phyloP scores from a whole-genome alignment of 2,797 vertebrate genomes.

The Syngnathus rostellatus region DNA sequence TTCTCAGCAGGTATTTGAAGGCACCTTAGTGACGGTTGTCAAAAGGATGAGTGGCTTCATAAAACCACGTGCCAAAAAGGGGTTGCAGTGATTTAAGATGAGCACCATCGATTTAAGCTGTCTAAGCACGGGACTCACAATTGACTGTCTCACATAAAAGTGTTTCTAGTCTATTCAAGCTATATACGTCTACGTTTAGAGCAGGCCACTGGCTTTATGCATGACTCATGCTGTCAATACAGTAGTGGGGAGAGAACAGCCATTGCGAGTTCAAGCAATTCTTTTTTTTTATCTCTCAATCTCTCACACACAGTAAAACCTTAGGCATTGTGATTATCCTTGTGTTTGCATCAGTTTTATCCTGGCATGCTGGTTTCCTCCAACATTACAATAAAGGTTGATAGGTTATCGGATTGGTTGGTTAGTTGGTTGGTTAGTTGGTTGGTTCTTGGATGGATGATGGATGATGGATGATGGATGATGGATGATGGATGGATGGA shows the following conservation, averaged over 20 bases:
- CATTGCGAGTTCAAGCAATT: conserved; percentile 28
- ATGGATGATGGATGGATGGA: no score
- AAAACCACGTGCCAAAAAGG: conserved; percentile 51
- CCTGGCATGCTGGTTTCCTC: no score
- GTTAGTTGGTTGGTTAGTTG: no score
- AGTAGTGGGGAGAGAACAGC: conserved; percentile 17
- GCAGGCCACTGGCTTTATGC: conserved; percentile 25
- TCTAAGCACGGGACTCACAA: conserved; percentile 37
- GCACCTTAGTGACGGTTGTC: conserved; percentile 42
- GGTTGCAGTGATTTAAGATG: conserved; percentile 44
- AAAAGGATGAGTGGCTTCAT: conserved; percentile 61
- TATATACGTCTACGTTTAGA: conserved; percentile 48
- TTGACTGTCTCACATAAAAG: conserved; percentile 34
- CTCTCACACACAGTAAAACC: background rate
- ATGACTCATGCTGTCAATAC: conserved; percentile 47
- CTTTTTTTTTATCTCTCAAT: background rate
- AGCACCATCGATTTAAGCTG: conserved; percentile 53
- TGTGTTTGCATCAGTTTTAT: no score
- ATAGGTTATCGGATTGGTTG: no score
- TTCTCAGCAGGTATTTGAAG: conserved; percentile 41
- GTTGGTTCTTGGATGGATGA: no score
- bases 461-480: no score
- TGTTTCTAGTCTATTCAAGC: conserved; percentile 35
- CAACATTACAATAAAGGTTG: no score
- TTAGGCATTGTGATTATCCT: no score